Conservation (phyloP, 2,888 invertebrate genomes). For the Acanthosepion esculentum region DNA sequence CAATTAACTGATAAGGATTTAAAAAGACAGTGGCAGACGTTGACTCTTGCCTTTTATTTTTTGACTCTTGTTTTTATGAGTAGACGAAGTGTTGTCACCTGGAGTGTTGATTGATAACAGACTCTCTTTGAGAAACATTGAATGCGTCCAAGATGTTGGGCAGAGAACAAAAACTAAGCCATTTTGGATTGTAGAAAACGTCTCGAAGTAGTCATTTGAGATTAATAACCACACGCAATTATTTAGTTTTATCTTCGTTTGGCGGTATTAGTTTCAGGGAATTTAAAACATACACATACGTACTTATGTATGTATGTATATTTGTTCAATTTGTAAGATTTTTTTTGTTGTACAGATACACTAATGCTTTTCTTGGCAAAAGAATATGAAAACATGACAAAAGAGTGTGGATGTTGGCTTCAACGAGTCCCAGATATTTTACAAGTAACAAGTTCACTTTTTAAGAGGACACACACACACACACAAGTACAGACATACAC, state of each 20-base stretch:
- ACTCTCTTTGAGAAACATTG: neutral
- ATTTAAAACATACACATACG: neutral
- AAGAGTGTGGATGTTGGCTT: neutral
- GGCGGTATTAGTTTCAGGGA: neutral
- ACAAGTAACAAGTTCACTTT: neutral
- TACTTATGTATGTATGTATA: neutral
- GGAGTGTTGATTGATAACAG: constrained; percentile 7
- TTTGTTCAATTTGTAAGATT: neutral
- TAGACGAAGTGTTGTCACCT: neutral
- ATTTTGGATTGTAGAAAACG: neutral
- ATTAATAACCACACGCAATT: constrained; percentile 33
- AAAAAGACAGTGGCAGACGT: constrained; percentile 15
- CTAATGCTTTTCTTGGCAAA: neutral
- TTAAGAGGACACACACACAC: too few species aligned
- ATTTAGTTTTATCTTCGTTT: neutral
- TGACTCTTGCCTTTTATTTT: neutral
- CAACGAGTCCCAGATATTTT: neutral
- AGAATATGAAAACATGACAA: neutral
- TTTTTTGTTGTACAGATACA: neutral
- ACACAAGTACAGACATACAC: too few species aligned
- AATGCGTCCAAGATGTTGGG: neutral
- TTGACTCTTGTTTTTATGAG: neutral
- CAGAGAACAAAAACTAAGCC: neutral
- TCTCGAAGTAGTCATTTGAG: neutral
- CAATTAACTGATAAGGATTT: constrained; percentile 2